Conservation (phyloP, 2,113 vertebrate genomes). For the Sander lucioperca region DNA sequence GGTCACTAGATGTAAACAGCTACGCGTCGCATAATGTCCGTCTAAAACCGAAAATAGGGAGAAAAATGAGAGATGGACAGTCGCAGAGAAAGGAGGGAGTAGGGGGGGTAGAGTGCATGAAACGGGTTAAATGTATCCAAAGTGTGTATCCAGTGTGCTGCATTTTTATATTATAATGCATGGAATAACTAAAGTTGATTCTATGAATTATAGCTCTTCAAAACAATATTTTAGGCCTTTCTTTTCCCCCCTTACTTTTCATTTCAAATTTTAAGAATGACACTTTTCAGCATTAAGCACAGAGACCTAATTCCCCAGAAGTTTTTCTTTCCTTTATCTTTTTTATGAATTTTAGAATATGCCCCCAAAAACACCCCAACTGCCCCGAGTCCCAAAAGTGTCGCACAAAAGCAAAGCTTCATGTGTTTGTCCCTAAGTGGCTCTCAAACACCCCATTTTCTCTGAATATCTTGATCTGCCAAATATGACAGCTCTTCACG, state of each 20-base stretch:
- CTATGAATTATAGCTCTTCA: conserved; percentile 23
- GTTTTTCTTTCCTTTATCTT: conserved; percentile 39
- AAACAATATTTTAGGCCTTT: conserved; percentile 39
- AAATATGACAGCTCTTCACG: conserved; percentile 79
- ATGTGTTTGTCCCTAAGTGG: conserved; percentile 70
- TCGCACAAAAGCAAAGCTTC: conserved; percentile 66
- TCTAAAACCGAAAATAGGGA: conserved; percentile 37
- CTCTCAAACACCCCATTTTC: conserved; percentile 72
- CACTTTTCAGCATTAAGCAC: conserved; percentile 24
- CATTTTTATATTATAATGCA: conserved; percentile 23
- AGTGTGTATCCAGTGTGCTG: neutral
- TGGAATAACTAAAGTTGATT: conserved; percentile 21
- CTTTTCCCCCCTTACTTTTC: neutral
- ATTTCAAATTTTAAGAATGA: neutral
- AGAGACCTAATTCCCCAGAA: conserved; percentile 59
- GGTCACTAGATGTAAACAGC: conserved; percentile 81
- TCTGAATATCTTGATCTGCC: conserved; percentile 78
- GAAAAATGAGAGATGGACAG: conserved; percentile 35
- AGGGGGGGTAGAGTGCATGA: neutral
- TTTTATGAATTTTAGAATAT: conserved; percentile 65
- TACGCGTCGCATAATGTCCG: conserved; percentile 57
- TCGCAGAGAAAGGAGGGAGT: neutral
- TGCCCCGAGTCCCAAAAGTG: conserved; percentile 75
- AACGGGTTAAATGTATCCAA: conserved; percentile 15
- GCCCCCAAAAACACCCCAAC: conserved; percentile 66